Evolutionary conservation across 2,797 vertebrate genomes (phyloP).

Genomic region (Esox lucius): DNA sequence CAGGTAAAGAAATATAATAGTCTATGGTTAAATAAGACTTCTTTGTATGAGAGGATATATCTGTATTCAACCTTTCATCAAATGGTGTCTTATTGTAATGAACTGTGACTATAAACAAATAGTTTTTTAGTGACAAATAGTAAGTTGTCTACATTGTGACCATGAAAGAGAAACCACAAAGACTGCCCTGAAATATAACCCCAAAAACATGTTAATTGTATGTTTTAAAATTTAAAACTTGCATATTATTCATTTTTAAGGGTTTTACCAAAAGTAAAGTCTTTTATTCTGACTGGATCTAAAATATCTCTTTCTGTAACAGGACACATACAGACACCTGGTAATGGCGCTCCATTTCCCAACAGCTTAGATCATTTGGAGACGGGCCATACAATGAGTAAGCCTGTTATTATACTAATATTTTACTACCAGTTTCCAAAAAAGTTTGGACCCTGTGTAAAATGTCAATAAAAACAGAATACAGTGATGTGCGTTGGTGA

Average conservation of each 20-base stretch:
- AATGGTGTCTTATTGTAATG: background rate
- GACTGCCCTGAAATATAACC: background rate
- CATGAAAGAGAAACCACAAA: background rate
- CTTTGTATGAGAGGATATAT: no score
- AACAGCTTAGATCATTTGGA: slow-evolving; percentile 88
- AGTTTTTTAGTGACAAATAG: background rate
- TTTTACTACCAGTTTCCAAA: background rate
- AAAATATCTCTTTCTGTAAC: slow-evolving; percentile 58
- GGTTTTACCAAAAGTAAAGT: slow-evolving; percentile 10
- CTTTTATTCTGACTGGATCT: slow-evolving; percentile 31
- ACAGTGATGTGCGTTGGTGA: no score
- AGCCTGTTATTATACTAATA: slow-evolving; percentile 40
- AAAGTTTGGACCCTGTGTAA: no score
- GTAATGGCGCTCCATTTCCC: slow-evolving; percentile 72
- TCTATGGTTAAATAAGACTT: no score
- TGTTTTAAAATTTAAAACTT: background rate
- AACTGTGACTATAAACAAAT: background rate
- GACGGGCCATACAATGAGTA: slow-evolving; percentile 85
- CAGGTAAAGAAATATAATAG: background rate
- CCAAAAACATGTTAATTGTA: background rate
- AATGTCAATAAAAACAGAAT: no score
- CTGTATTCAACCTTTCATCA: background rate
- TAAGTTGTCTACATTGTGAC: background rate
- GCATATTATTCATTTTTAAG: background rate
- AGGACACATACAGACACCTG: slow-evolving; percentile 65